Evolutionary conservation across 1,140 invertebrate species (phyloP).

Genomic region (Dysdera silvatica): DNA sequence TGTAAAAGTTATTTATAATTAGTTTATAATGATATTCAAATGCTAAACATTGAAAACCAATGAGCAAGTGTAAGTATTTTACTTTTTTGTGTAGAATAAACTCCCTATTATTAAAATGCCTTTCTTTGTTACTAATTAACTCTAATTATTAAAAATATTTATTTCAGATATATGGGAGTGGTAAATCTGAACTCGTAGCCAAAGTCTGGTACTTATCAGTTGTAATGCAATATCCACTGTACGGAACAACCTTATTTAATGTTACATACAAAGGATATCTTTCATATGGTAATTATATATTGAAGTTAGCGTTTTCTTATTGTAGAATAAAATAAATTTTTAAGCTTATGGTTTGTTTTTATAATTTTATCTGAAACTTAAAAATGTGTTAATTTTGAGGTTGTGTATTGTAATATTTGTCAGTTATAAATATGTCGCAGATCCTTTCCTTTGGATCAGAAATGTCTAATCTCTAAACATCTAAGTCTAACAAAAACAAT

Average conservation of each 20-base stretch:
- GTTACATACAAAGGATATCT: constrained; percentile 86
- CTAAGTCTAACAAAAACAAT: no score
- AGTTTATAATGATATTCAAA: neutral
- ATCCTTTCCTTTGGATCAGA: no score
- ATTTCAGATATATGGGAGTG: constrained; percentile 71
- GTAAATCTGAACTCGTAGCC: constrained; percentile 78
- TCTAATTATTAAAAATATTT: constrained; percentile 22
- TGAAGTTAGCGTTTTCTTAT: neutral
- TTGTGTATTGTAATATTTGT: no score
- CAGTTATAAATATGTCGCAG: no score
- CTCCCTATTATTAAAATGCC: neutral
- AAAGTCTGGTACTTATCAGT: constrained; percentile 90
- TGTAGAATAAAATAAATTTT: no score
- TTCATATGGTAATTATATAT: constrained; percentile 61
- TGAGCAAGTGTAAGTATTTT: no score
- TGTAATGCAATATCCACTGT: constrained; percentile 93
- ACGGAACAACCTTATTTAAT: constrained; percentile 86
- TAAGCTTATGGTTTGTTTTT: no score
- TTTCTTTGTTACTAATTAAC: neutral
- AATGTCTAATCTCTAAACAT: no score
- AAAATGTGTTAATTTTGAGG: no score
- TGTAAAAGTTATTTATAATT: neutral
- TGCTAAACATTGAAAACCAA: neutral
- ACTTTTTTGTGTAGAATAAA: neutral
- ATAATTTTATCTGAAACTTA: no score